phyloP scores from a whole-genome alignment of 2,888 invertebrate species.

The Himalopsyche tibetana region DNA sequence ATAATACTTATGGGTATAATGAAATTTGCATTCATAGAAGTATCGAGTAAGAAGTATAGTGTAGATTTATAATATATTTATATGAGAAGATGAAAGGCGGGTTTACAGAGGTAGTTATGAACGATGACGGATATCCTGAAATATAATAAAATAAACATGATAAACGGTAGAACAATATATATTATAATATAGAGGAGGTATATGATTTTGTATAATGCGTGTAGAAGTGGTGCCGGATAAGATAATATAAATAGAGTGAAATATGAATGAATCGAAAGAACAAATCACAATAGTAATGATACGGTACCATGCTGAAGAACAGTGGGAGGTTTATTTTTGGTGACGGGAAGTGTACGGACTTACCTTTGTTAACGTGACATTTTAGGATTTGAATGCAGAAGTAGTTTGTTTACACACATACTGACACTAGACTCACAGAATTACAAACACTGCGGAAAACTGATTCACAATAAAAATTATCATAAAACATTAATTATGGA shows the following conservation, averaged over 20 bases:
- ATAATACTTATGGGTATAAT: slow-evolving; percentile 16
- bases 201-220: slow-evolving; percentile 33
- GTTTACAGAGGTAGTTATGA: slow-evolving; percentile 6
- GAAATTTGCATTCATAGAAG: slow-evolving; percentile 57
- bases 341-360: slow-evolving; percentile 55
- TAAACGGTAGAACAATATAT: slow-evolving; percentile 42
- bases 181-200: slow-evolving; percentile 11
- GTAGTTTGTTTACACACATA: slow-evolving; percentile 58
- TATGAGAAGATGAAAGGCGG: slow-evolving; percentile 48
- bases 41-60: slow-evolving; percentile 62
- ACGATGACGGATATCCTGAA: neutral
- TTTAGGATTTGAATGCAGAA: slow-evolving; percentile 61
- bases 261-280: slow-evolving; percentile 58
- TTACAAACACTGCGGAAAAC: slow-evolving; percentile 62
- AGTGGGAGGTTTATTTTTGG: slow-evolving; percentile 47
- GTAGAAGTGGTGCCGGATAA: slow-evolving; percentile 48
- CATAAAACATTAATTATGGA: slow-evolving; percentile 49
- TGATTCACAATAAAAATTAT: slow-evolving; percentile 55
- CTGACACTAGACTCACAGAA: slow-evolving; percentile 57
- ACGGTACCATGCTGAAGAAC: slow-evolving; percentile 62
- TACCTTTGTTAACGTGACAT: slow-evolving; percentile 57
- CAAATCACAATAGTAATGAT: slow-evolving; percentile 54
- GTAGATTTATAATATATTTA: slow-evolving; percentile 54
- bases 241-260: slow-evolving; percentile 58
- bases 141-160: slow-evolving; percentile 41